Conservation (phyloP, 1,140 invertebrate species). For the Cherax destructor region DNA sequence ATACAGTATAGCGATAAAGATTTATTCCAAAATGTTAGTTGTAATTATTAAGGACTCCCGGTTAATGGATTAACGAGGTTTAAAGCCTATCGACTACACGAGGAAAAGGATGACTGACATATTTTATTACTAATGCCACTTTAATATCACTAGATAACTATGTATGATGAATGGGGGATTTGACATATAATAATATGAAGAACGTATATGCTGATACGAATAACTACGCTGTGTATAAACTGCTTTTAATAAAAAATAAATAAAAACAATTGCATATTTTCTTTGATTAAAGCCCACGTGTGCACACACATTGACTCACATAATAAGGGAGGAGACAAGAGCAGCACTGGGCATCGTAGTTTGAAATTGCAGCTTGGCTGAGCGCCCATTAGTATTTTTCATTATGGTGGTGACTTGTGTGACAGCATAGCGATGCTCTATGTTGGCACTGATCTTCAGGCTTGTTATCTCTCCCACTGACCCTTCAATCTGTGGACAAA, state of each 20-base stretch:
- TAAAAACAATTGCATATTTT: neutral
- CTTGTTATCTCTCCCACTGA: neutral
- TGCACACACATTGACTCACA: neutral
- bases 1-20: neutral
- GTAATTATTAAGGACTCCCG: neutral
- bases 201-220: neutral
- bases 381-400: neutral
- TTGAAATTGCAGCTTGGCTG: neutral
- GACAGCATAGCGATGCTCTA: conserved; percentile 20
- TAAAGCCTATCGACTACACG: neutral
- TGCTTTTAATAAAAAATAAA: neutral
- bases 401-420: conserved; percentile 13
- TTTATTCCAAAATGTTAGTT: neutral
- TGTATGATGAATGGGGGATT: neutral
- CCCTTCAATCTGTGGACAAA: neutral
- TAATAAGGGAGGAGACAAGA: conserved; percentile 21
- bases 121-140: neutral
- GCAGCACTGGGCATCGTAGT: neutral
- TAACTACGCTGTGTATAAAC: neutral
- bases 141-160: neutral
- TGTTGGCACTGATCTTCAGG: conserved; percentile 2
- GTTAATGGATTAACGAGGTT: neutral
- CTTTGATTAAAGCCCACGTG: too few species aligned
- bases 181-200: neutral
- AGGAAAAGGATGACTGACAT: neutral